phyloP scores from a whole-genome alignment of 2,797 vertebrate genomes.

The Syndactyla subalaris region DNA sequence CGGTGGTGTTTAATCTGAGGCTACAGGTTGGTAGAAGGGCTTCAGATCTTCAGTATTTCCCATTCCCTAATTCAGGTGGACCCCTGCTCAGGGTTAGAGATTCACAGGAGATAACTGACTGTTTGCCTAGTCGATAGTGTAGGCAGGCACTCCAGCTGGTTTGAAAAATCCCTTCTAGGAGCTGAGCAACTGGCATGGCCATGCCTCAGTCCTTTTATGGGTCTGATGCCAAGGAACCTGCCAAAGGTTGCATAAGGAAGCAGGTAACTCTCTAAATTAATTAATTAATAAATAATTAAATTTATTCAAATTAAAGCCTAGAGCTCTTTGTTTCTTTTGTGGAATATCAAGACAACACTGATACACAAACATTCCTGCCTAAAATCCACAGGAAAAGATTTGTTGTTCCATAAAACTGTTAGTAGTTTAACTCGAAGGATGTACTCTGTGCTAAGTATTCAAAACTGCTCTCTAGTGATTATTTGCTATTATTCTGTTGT shows the following conservation, averaged over 20 bases:
- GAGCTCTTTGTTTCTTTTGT: background rate
- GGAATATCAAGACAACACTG: background rate
- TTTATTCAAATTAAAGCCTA: background rate
- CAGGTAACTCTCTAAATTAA: background rate
- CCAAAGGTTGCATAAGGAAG: background rate
- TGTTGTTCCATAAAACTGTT: background rate
- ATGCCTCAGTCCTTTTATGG: background rate
- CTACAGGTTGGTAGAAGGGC: background rate
- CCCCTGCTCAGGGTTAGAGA: background rate
- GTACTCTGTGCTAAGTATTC: background rate
- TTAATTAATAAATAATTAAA: no score
- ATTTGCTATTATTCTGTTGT: background rate
- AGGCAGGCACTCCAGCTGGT: background rate
- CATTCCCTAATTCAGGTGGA: background rate
- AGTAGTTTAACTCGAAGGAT: background rate
- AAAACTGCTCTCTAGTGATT: background rate
- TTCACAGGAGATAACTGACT: background rate
- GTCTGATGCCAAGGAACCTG: background rate
- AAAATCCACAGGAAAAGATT: background rate
- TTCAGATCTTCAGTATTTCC: background rate
- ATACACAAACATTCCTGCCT: background rate
- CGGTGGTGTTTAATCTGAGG: background rate
- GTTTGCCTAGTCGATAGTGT: background rate
- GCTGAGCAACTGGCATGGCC: background rate
- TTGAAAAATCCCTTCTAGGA: background rate